Evolutionary conservation across 2,797 vertebrate species (phyloP), one percentile per base, ranked within the genome.

Genomic region (Brachymystax lenok): DNA sequence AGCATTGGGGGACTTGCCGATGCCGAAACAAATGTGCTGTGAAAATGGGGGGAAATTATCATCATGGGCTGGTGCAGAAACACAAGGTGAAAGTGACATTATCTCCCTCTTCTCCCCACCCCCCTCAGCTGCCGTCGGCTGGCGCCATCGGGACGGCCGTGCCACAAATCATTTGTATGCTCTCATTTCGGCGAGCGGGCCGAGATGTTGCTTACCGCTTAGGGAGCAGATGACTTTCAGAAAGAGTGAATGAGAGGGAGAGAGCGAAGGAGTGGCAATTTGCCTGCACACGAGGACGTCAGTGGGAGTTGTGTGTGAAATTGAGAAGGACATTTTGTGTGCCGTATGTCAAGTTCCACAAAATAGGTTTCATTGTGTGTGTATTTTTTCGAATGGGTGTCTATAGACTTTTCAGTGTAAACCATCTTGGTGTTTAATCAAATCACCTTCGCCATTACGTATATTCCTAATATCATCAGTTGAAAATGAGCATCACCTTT

Each of bases 71-170:
- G 91, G 88, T 86, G 79, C 85, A 92, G 88, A 89, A 93, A 92
- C 91, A 92, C 94, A 95, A 95, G 94, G 94, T 95, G 93, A 95
- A 94, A 90, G 92, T 93, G 92, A 94, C 94, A 94, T 94, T 94
- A 92, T 85, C 86, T 84, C 33, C 33, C 33, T 35, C 33, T 7
- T 35, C 33, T 35, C 24, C 51, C 12, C 70, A 8, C 68, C 73
- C 56, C 73, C 67, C 21, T 63, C 68, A 61, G 33, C 74, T 78
- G 50, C 21, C n/a, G 51, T 70, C 70, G 74, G 80, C 88, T 82
- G 91, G 88, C 89, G 90, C 92, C 91, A 81, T 90, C 88, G 88
- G 92, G 92, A 92, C 84, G 91, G 88, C 86, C 73, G 88, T 94
- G 93, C 93, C 94, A 94, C 94, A 94, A 94, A 93, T 95, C 93